phyloP scores from a whole-genome alignment of 2,113 vertebrate genomes.

The Siniperca chuatsi region DNA sequence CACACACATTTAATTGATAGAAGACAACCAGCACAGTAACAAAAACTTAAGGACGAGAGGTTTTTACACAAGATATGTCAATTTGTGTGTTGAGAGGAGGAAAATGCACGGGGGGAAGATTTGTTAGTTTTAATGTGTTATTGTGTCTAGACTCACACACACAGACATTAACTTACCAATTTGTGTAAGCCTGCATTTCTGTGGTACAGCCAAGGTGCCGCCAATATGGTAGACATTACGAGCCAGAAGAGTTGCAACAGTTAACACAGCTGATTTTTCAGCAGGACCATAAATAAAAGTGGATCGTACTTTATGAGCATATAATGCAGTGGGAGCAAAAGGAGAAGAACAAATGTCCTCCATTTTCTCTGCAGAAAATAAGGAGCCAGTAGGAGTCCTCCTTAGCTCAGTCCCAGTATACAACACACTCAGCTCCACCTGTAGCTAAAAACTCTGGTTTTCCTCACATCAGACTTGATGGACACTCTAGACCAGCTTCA shows the following conservation, averaged over 20 bases:
- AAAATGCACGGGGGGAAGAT: neutral
- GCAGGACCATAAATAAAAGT: constrained; percentile 42
- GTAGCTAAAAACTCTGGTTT: constrained; percentile 44
- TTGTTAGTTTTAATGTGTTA: neutral
- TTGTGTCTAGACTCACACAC: neutral
- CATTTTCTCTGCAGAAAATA: constrained; percentile 39
- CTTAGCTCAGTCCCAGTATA: constrained; percentile 19
- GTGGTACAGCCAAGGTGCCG: constrained; percentile 83
- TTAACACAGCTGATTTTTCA: constrained; percentile 58
- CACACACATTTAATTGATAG: constrained; percentile 3
- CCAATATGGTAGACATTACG: constrained; percentile 82
- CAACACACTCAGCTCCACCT: constrained; percentile 40
- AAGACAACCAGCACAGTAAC: constrained; percentile 7
- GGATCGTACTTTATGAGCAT: constrained; percentile 50
- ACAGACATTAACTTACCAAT: constrained; percentile 82
- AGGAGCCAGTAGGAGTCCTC: constrained; percentile 7
- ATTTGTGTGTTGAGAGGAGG: neutral
- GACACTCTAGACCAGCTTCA: constrained; percentile 14
- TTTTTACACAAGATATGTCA: constrained; percentile 1
- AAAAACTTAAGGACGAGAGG: neutral
- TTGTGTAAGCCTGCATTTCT: constrained; percentile 83
- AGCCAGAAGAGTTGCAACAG: constrained; percentile 82
- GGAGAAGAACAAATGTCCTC: constrained; percentile 56
- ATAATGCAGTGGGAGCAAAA: constrained; percentile 43
- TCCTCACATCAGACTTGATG: constrained; percentile 19